Evolutionary conservation across 1,140 invertebrate genomes (phyloP).

Genomic region (Muscidifurax raptorellus): DNA sequence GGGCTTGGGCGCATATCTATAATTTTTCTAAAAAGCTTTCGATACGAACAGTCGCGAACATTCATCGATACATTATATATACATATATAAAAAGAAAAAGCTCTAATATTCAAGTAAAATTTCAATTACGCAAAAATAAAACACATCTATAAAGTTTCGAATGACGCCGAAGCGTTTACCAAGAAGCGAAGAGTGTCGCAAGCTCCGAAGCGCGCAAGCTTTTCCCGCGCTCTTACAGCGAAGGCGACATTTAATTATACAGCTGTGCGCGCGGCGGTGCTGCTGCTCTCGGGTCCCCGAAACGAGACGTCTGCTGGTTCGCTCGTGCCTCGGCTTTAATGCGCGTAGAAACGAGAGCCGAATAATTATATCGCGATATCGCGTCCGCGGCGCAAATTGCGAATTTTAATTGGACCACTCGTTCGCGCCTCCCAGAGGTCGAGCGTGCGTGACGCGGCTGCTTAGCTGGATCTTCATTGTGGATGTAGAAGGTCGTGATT

Average conservation of each 20-base stretch:
- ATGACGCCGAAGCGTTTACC: too few relatives aligned
- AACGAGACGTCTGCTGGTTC: constrained; percentile 3
- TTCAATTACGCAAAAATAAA: too few relatives aligned
- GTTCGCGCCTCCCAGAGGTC: constrained; percentile 7
- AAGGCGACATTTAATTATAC: constrained; percentile 39
- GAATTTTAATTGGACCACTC: constrained; percentile 42
- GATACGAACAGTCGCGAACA: too few relatives aligned
- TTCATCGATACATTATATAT: too few relatives aligned
- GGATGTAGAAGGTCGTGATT: too few relatives aligned
- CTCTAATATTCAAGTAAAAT: too few relatives aligned
- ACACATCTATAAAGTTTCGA: too few relatives aligned
- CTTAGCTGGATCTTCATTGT: not conserved
- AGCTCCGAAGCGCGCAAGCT: not conserved
- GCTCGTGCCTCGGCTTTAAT: constrained; percentile 21
- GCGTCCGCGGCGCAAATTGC: not conserved
- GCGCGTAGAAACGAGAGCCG: constrained; percentile 4
- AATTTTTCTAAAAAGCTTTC: not conserved
- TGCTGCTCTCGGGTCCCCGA: not conserved
- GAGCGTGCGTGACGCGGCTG: constrained; percentile 47
- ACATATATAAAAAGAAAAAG: too few relatives aligned
- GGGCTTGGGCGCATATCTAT: not conserved
- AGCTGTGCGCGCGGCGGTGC: not conserved
- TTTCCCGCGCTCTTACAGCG: not conserved
- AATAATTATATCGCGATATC: constrained; percentile 44
- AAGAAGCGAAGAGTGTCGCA: too few relatives aligned